A percentile compares a stretch with the other conserved stretches of the same genome.
Conservation (phyloP, 2,113 vertebrate species). For the Pagrus major region DNA sequence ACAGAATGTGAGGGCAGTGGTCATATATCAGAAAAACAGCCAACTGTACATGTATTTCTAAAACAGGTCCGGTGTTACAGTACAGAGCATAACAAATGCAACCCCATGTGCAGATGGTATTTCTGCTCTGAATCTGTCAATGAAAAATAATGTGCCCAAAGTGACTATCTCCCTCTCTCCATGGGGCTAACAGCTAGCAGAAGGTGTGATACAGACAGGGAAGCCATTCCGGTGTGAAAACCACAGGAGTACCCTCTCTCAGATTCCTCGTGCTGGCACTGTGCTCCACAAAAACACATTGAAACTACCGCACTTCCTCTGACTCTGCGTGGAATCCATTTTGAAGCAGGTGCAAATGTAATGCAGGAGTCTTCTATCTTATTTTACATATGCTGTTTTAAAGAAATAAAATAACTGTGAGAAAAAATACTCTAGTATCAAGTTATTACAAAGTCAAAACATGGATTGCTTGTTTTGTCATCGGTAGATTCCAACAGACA, state of each 20-base stretch:
- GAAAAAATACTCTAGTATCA: neutral
- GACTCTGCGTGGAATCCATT: conserved; percentile 58
- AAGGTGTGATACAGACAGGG: conserved; percentile 78
- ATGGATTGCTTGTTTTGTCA: conserved; percentile 16
- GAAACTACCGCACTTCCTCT: conserved; percentile 67
- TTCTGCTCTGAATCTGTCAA: conserved; percentile 56
- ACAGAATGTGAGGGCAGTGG: neutral
- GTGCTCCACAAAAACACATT: conserved; percentile 58
- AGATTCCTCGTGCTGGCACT: conserved; percentile 66
- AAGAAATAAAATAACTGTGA: neutral
- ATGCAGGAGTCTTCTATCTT: neutral
- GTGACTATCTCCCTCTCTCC: conserved; percentile 58
- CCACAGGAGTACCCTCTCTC: conserved; percentile 73
- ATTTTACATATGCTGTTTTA: neutral
- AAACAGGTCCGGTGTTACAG: neutral
- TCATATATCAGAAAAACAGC: neutral
- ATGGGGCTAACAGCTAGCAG: conserved; percentile 75
- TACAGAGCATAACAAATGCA: conserved; percentile 7
- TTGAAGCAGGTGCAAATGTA: conserved; percentile 31
- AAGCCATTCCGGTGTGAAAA: conserved; percentile 81
- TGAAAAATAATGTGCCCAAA: conserved; percentile 59
- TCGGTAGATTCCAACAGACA: conserved; percentile 1
- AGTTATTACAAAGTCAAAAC: neutral
- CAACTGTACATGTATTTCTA: neutral
- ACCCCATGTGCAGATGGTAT: conserved; percentile 29